Base-by-base conservation (phyloP, 2,888 invertebrate species). In the Empis stercorea region DNA sequence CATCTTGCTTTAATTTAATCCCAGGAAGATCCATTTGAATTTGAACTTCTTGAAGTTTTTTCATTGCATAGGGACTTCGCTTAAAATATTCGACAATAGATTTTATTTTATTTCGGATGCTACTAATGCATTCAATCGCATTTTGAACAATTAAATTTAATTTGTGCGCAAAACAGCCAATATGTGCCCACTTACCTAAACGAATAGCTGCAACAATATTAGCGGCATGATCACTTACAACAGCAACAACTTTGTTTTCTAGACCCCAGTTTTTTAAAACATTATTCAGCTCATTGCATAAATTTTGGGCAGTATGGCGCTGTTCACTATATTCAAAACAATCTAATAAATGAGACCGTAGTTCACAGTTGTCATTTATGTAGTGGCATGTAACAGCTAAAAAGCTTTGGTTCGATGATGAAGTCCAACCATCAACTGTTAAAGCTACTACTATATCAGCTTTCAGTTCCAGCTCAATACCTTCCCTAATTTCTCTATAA, bases 1-100 rank as follows among this genome's bases (percentile, higher is more conserved):
- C 56, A 46, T 58, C 56, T 44, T 52, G 56, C 48, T 59, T 59
- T 4, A 61, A 49, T 54, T 60, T 58, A 42, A 57, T 46, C 9
- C 49, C 16, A 11, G 52, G 48, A 13, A 51, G 11, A 41, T 40
- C 30, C 54, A 57, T 53, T 48, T 58, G 55, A 32, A 48, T 23
- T 48, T 60, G 58, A 9, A 51, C 43, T 4, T 32, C 38, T 51
- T 50, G 53, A 11, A 60, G 45, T 52, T 56, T 59, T 44, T 53
- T 49, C 15, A 45, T 38, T 14, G 57, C 56, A 17, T 50, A 13
- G 36, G 50, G 51, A 46, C 56, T 58, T 40, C 57, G 55, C 43
- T 57, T 57, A 38, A 59, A 59, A 52, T 56, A 54, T 27, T 51
- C 53, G 14, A 55, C 54, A 38, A 56, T 36, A 17, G 44, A 32